Base-by-base conservation (phyloP, 2,888 invertebrate species). In the Zygaena filipendulae region DNA sequence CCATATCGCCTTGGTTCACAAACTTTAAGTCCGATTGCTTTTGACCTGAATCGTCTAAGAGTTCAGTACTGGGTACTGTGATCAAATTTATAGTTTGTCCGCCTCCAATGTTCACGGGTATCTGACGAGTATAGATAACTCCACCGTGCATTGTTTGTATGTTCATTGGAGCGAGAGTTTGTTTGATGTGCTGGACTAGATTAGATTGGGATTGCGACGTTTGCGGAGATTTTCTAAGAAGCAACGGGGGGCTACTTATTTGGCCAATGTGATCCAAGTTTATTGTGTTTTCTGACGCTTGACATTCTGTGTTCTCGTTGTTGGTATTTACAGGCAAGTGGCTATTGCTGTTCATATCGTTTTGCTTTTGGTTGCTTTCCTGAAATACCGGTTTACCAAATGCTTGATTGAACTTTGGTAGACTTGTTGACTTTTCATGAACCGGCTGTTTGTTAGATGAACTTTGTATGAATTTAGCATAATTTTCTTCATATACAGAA, bases 331-430 rank as follows among this genome's bases (percentile, higher is more conserved):
- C 40, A 3, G 53, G 23, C 27, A 67, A 39, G 40, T 66, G 62
- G 19, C 57, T 40, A 28, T 49, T 58, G 27, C 43, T 45, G 29
- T 49, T 55, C 2, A 64, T 49, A 33, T 72, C 71, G 28, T 47
- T 59, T 31, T 47, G 47, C 31, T 69, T 70, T 38, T 59, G 67
- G 23, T 38, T 55, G 2, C 55, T 62, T 22, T 81, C 80, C 58
- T 74, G 84, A 51, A 81, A 88, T 23, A 87, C 85, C 23, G 87
- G 84, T 60, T 89, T 89, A 1, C 90, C 88, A 56, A 90, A 90
- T 1, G 88, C 90, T 62, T 90, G 90, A 51, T 89, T 88, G 53
- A 90, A 90, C 60, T 90, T 90, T 3, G 90, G 90, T 33, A 90
- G 64, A 29, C 82, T 77, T 6, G 81, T 80, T 4, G 69, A 55